Percentiles rank a stretch among this genome's conserved stretches.
These are phyloP conservation scores for Acestrorhynchus altus DNA, from an alignment of 2,797 vertebrate genomes.

Conservation along the genomic window DNA sequence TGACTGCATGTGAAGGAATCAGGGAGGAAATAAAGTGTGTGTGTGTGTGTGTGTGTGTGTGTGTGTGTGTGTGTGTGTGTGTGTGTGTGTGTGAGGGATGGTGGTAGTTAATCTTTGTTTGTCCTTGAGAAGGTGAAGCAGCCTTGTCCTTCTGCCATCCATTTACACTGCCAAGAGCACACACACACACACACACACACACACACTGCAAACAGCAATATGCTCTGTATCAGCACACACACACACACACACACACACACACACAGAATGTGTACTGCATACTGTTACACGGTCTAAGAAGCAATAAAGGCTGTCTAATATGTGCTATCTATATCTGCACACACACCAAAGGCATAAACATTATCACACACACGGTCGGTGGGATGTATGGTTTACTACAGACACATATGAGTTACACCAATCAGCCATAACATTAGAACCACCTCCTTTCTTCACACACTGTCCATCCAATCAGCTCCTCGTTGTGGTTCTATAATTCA, in stretches of 20 bases:
- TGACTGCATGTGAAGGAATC: not conserved
- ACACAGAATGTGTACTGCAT: conserved; percentile 19
- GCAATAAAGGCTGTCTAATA: not conserved
- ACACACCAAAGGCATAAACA: too few relatives aligned
- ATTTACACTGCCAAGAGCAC: conserved; percentile 45
- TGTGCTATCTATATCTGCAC: not conserved
- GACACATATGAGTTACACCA: too few relatives aligned
- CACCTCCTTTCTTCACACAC: too few relatives aligned
- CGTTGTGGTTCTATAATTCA: too few relatives aligned
- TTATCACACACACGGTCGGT: too few relatives aligned
- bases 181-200: conserved; percentile 6
- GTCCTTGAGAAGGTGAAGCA: conserved; percentile 67
- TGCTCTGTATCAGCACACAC: not conserved
- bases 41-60: conserved; percentile 9
- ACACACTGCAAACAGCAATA: not conserved
- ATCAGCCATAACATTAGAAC: too few relatives aligned
- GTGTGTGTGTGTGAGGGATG: conserved; percentile 21
- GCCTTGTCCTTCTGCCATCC: conserved; percentile 63
- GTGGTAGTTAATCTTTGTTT: conserved; percentile 64
- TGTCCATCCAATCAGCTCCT: too few relatives aligned
- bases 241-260: conserved; percentile 3
- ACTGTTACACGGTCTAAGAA: not conserved
- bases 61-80: conserved; percentile 19
- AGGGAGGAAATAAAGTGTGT: not conserved
- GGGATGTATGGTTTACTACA: too few relatives aligned